Base-by-base conservation (phyloP, 1,140 invertebrate species). In the Zaprionus africanus region DNA sequence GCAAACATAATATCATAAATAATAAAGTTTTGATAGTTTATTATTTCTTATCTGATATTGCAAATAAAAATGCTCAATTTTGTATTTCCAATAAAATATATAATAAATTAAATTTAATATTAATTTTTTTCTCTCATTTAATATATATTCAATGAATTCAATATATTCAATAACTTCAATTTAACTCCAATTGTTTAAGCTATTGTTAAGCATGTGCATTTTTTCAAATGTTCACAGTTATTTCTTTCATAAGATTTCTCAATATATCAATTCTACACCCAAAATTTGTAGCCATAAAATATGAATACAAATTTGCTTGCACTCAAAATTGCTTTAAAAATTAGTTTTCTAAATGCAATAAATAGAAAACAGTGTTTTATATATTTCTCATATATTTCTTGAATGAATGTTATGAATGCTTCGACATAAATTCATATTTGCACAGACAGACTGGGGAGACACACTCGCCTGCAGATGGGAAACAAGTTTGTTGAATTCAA, bases 401-500 rank as follows among this genome's bases (percentile, higher is more conserved):
- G 17, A 7, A 7, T 13, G 17, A 7, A 7, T 12, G 24, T 2
- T 54, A 54, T 34, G 56, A 65, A 65, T 65, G 56, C 43, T 56
- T 31, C n/a, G 38, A 49, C 15, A 58, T 34, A 9, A 43, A 66
- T 66, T 66, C 54, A 66, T 34, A 58, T 58, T 46, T 49, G 5
- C 24, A n/a, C 12, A 51, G 64, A 34, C 9, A 31, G 7, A 11
- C 31, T 31, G 31, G 31, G 31, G 9, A 31, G 31, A 31, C 31
- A 31, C 31, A 34, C 31, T 34, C 31, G 31, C 9, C 31, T 34
- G 31, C 31, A 34, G 41, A 43, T 43, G 15, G 24, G 43, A 51
- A 51, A 68, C 65, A 51, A 68, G 65, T 68, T 17, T 66, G 53
- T 11, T 34, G 31, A 34, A 34, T 34, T 34, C 9, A 34, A 38